These are phyloP conservation scores for Colletes latitarsis DNA, from an alignment of 1,140 invertebrate genomes.

Conservation along the genomic window DNA sequence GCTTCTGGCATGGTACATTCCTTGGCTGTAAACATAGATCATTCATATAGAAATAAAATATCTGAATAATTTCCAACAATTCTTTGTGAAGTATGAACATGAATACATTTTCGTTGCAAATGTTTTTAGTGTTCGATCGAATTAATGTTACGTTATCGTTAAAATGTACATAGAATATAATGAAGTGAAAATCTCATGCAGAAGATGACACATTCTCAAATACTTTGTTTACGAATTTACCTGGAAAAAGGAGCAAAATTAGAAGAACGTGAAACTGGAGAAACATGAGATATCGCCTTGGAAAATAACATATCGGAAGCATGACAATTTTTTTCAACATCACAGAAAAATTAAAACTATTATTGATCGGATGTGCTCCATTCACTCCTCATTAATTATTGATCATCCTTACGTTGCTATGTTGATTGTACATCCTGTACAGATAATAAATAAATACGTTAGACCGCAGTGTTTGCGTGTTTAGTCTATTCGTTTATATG, in stretches of 20 bases:
- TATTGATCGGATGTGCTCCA: constrained; percentile 5
- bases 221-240: constrained; percentile 27
- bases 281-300: constrained; percentile 21
- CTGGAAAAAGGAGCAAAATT: constrained; percentile 49
- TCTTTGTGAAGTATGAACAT: not conserved
- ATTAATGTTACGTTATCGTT: not conserved
- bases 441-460: constrained; percentile 14
- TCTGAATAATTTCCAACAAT: too few species aligned
- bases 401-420: not conserved
- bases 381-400: constrained; percentile 31
- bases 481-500: constrained; percentile 20
- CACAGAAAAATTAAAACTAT: constrained; percentile 27
- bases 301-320: constrained; percentile 38
- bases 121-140: not conserved
- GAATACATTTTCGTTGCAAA: not conserved
- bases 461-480: constrained; percentile 20
- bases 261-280: constrained; percentile 21
- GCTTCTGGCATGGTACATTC: constrained; percentile 75
- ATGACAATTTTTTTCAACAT: constrained; percentile 40
- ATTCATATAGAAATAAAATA: not conserved
- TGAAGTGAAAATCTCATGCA: not conserved
- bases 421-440: constrained; percentile 28
- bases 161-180: not conserved
- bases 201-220: not conserved
- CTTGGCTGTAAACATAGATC: constrained; percentile 19